A percentile compares a stretch with the other conserved stretches of the same genome.
Conservation (phyloP, 2,888 invertebrate genomes). For the Rosalia funebris region DNA sequence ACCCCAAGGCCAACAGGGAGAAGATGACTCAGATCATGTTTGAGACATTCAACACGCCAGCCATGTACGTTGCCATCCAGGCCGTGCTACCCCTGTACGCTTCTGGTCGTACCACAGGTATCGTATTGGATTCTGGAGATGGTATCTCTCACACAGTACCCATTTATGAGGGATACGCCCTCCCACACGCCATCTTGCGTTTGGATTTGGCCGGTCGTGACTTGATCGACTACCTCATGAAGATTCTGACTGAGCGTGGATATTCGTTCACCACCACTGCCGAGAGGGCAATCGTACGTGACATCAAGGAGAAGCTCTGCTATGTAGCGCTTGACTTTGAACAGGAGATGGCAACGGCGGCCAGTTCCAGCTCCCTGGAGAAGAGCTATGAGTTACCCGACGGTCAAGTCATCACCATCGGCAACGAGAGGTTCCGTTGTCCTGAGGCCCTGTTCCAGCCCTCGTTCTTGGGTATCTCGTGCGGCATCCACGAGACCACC, state of each 20-base stretch:
- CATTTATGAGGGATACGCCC: constrained; percentile 94
- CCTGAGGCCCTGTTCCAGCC: constrained; percentile 97
- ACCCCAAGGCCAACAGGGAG: too few relatives aligned
- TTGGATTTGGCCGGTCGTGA: constrained; percentile 93
- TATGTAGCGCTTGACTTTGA: constrained; percentile 92
- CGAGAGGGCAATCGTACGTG: constrained; percentile 92
- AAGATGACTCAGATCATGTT: constrained; percentile 96
- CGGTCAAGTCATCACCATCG: constrained; percentile 91
- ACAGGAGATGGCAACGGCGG: constrained; percentile 94
- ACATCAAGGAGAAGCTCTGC: constrained; percentile 94
- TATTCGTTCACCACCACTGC: constrained; percentile 93
- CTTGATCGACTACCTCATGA: constrained; percentile 93
- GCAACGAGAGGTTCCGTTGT: constrained; percentile 93
- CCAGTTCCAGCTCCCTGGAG: constrained; percentile 90
- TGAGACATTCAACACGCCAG: constrained; percentile 92
- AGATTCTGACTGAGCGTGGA: constrained; percentile 90
- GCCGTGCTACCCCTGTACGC: constrained; percentile 93
- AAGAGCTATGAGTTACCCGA: constrained; percentile 96
- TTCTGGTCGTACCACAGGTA: constrained; percentile 96
- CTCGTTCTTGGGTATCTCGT: constrained; percentile 88
- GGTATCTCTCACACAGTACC: constrained; percentile 96
- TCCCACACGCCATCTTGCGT: constrained; percentile 93
- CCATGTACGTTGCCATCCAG: constrained; percentile 95
- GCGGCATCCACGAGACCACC: constrained; percentile 88
- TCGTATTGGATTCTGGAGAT: constrained; percentile 94